These are phyloP conservation scores for Petrophora chlorosata DNA, from an alignment of 2,888 invertebrate species.

Conservation along the genomic window DNA sequence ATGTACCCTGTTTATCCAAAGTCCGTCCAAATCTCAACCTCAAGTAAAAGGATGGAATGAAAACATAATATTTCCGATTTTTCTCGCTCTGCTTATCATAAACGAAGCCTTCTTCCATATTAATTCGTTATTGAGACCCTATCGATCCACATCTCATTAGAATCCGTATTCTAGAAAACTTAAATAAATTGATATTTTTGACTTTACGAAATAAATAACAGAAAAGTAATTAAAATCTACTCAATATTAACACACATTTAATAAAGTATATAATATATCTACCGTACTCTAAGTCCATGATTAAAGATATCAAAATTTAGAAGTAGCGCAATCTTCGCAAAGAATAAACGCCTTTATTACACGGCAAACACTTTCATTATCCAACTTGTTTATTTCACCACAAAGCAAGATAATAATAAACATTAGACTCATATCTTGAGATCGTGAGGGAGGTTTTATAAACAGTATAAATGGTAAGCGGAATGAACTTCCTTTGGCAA, in stretches of 20 bases:
- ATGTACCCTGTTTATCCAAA: too few relatives aligned
- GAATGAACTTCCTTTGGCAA: neutral
- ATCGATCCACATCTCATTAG: conserved; percentile 48
- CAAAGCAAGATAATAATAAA: conserved; percentile 31
- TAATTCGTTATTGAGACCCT: conserved; percentile 57
- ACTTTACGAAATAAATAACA: too few relatives aligned
- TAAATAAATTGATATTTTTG: neutral
- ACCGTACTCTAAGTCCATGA: neutral
- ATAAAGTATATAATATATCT: too few relatives aligned
- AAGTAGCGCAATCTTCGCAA: neutral
- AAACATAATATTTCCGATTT: conserved; percentile 24
- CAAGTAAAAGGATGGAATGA: neutral
- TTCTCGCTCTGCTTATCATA: conserved; percentile 41
- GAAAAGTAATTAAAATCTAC: too few relatives aligned
- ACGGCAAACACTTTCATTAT: conserved; percentile 14
- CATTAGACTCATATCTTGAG: conserved; percentile 29
- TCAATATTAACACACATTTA: neutral
- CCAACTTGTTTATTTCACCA: conserved; percentile 20
- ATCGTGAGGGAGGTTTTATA: conserved; percentile 13
- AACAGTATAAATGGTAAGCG: neutral
- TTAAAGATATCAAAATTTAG: neutral
- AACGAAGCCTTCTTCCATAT: conserved; percentile 48
- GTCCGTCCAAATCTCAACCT: neutral
- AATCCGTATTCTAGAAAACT: conserved; percentile 45
- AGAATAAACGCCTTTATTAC: conserved; percentile 4